phyloP scores from a whole-genome alignment of 2,888 invertebrate genomes.

The Dryocosmus kuriphilus region DNA sequence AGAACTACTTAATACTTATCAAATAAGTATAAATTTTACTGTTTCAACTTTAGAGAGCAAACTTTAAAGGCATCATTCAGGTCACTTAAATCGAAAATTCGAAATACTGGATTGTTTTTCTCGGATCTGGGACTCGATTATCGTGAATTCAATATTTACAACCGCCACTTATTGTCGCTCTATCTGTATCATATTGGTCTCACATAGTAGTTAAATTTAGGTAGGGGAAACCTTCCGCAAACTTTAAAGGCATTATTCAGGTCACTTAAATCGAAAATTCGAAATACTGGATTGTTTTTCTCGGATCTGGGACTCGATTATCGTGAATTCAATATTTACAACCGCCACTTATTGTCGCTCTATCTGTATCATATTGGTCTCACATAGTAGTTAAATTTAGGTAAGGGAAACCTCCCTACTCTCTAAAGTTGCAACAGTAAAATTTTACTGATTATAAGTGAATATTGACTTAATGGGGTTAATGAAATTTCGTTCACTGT shows the following conservation, averaged over 20 bases:
- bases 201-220: not conserved
- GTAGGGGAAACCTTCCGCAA: too few species aligned
- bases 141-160: slow-evolving; percentile 11
- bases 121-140: not conserved
- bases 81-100: slow-evolving; percentile 19
- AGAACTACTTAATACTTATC: too few species aligned
- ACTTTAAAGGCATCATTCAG: slow-evolving; percentile 8
- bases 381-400: not conserved
- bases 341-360: not conserved
- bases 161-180: not conserved
- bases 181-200: not conserved
- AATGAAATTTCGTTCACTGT: too few species aligned
- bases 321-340: slow-evolving; percentile 11
- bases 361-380: not conserved
- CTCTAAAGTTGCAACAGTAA: too few species aligned
- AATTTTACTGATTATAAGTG: too few species aligned
- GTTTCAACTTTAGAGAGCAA: too few species aligned
- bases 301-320: not conserved
- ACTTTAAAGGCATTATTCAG: slow-evolving; percentile 6
- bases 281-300: not conserved
- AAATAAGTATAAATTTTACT: too few species aligned
- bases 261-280: slow-evolving; percentile 19
- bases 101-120: not conserved
- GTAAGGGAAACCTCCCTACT: too few species aligned
- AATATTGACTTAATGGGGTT: too few species aligned